Conservation (phyloP, 2,797 vertebrate genomes). For the Manis pentadactyla region DNA sequence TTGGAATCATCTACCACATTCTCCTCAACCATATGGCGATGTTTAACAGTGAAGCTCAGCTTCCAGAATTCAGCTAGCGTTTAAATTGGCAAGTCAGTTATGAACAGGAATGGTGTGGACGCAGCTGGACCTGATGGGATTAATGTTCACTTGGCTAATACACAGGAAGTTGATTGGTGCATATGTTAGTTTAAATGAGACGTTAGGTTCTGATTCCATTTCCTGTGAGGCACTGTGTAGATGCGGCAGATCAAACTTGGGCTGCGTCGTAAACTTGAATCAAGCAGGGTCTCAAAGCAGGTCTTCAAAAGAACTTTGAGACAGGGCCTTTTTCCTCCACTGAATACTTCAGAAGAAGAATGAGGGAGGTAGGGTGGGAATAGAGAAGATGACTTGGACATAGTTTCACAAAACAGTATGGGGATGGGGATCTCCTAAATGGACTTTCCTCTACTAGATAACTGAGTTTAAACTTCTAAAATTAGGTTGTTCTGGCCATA, state of each 20-base stretch:
- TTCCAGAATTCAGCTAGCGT: not conserved
- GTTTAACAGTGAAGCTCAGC: not conserved
- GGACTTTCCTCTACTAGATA: not conserved
- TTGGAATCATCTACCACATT: not conserved
- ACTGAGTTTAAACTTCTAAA: not conserved
- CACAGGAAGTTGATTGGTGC: not conserved
- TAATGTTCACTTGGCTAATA: not conserved
- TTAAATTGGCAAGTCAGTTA: not conserved
- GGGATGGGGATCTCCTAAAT: not conserved
- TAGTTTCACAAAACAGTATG: not conserved
- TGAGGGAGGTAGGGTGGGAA: too few species aligned
- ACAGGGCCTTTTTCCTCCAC: not conserved
- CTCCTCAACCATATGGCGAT: not conserved
- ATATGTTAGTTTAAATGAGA: not conserved
- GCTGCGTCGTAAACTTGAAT: not conserved
- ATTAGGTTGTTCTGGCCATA: not conserved
- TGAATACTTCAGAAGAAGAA: not conserved
- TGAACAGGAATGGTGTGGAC: not conserved
- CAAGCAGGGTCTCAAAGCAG: not conserved
- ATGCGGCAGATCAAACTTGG: fast-evolving
- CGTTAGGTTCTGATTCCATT: not conserved
- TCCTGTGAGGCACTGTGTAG: not conserved
- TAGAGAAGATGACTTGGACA: not conserved
- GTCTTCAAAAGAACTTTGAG: not conserved
- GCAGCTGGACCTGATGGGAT: not conserved